phyloP scores from a whole-genome alignment of 2,888 invertebrate species.

The Lordiphosa fenestrarum region DNA sequence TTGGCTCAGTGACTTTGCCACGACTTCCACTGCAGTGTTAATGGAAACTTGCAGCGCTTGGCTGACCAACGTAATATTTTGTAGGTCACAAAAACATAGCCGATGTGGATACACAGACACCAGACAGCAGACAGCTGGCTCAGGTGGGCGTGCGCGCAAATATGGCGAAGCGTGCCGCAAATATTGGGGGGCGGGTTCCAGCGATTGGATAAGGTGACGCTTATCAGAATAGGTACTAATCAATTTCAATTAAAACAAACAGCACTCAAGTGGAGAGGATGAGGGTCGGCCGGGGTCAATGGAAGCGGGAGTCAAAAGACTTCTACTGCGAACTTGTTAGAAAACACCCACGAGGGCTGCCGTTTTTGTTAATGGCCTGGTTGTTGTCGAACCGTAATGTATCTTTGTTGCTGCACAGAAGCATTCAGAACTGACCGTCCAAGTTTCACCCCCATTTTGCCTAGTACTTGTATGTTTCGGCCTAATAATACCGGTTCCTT shows the following conservation, averaged over 20 bases:
- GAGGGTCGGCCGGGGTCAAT: conserved; percentile 46
- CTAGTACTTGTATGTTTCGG: too few species aligned
- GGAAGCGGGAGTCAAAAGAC: conserved; percentile 42
- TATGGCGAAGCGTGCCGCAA: too few species aligned
- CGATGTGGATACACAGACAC: conserved; percentile 1
- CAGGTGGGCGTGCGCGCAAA: too few species aligned
- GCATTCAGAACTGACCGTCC: too few species aligned
- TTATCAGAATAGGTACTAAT: conserved; percentile 4
- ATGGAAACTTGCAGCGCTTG: conserved; percentile 75
- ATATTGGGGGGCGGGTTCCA: conserved; percentile 6
- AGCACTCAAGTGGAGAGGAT: conserved; percentile 19
- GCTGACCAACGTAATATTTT: conserved; percentile 75
- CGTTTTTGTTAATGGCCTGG: too few species aligned
- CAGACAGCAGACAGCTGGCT: conserved; percentile 3
- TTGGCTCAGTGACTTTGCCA: conserved; percentile 52
- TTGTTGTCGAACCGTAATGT: too few species aligned
- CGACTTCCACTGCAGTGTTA: conserved; percentile 60
- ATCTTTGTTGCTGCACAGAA: too few species aligned
- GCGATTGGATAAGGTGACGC: conserved; percentile 8
- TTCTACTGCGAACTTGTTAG: conserved; percentile 39
- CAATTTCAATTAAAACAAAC: conserved; percentile 16
- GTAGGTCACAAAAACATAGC: conserved; percentile 38
- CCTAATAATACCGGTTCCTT: too few species aligned
- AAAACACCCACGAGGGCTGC: conserved; percentile 4
- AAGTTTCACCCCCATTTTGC: too few species aligned